These are phyloP conservation scores for Brachirus orientalis DNA, from an alignment of 2,113 vertebrate species.

Conservation along the genomic window DNA sequence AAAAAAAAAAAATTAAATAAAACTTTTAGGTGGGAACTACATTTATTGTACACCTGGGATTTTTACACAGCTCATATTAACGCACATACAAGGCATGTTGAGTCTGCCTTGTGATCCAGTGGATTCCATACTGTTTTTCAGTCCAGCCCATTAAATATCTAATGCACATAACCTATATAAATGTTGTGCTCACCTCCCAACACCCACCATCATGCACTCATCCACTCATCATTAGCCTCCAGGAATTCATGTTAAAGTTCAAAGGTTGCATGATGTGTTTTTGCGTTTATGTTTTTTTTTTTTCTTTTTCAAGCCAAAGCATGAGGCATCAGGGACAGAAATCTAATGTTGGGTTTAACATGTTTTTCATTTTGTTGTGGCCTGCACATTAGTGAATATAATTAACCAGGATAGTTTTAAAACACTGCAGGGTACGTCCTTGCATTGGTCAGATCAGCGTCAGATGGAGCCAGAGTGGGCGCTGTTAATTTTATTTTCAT, in stretches of 20 bases:
- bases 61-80: not conserved
- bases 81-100: not conserved
- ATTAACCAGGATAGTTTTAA: conserved; percentile 69
- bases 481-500: conserved; percentile 80
- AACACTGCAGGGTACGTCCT: conserved; percentile 76
- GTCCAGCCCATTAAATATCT: not conserved
- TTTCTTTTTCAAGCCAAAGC: conserved; percentile 41
- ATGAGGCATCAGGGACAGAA: conserved; percentile 44
- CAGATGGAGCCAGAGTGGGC: conserved; percentile 54
- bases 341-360: conserved; percentile 50
- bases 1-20: not conserved
- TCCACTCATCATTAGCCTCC: conserved; percentile 56
- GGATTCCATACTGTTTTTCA: conserved; percentile 9
- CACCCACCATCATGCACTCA: conserved; percentile 16
- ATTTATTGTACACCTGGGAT: not conserved
- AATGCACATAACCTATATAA: not conserved
- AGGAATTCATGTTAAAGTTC: conserved; percentile 62
- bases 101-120: not conserved
- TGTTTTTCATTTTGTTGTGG: conserved; percentile 68
- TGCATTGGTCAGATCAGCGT: conserved; percentile 64
- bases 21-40: not conserved
- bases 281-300: not conserved
- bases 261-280: conserved; percentile 59
- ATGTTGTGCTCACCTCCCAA: conserved; percentile 26
- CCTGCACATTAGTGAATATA: conserved; percentile 70